Percentiles rank a stretch among this genome's conserved stretches.
phyloP scores from a whole-genome alignment of 2,888 invertebrate genomes.

The Dolichopus griseipennis region DNA sequence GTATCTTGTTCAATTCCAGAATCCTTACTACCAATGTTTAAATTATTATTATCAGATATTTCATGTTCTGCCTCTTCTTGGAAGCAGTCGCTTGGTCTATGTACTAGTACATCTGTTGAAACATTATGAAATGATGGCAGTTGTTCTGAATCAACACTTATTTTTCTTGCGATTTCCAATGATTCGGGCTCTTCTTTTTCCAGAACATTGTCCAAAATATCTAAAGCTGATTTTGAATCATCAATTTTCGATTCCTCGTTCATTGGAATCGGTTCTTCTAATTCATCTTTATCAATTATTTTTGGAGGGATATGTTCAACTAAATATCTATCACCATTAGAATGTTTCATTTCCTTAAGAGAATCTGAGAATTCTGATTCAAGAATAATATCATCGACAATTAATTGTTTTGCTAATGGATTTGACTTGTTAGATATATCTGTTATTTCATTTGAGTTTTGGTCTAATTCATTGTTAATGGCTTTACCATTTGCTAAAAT shows the following conservation, averaged over 20 bases:
- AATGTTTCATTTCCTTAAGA: constrained; percentile 32
- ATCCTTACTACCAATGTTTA: not conserved
- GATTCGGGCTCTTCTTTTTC: constrained; percentile 30
- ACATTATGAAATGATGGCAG: constrained; percentile 35
- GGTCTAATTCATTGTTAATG: not conserved
- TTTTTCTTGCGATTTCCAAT: constrained; percentile 25
- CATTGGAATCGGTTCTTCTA: not conserved
- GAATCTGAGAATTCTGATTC: constrained; percentile 32
- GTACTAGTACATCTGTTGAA: constrained; percentile 36
- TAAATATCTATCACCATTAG: constrained; percentile 35
- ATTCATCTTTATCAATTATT: constrained; percentile 26
- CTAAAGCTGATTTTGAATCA: constrained; percentile 36
- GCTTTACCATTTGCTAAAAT: not conserved
- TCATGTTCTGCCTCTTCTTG: constrained; percentile 21
- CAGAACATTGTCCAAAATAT: constrained; percentile 37
- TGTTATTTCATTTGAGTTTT: constrained; percentile 8
- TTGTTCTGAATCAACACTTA: constrained; percentile 35
- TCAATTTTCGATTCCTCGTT: constrained; percentile 20
- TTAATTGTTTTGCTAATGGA: constrained; percentile 17
- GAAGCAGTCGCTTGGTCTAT: constrained; percentile 28
- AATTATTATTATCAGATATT: not conserved
- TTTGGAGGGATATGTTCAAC: constrained; percentile 27
- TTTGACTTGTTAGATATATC: not conserved
- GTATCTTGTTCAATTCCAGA: not conserved
- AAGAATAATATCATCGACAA: constrained; percentile 34